These are phyloP conservation scores for Sycobia sp. DNA, from an alignment of 1,140 invertebrate species.

Conservation along the genomic window DNA sequence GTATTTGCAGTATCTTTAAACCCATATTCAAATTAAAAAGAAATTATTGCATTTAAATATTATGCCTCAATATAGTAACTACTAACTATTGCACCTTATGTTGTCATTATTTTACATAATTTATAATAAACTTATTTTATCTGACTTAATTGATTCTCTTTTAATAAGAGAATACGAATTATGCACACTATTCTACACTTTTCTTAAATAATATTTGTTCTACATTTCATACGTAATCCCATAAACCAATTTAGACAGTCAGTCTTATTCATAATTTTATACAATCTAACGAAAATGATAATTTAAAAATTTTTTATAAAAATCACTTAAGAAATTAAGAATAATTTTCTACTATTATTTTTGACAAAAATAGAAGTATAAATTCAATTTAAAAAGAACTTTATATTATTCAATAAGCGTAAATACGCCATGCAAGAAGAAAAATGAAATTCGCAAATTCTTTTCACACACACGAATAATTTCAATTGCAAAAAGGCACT, in stretches of 20 bases:
- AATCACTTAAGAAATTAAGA: conserved; percentile 13
- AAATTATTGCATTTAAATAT: neutral
- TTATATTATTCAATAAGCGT: conserved; percentile 1
- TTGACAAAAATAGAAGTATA: conserved; percentile 1
- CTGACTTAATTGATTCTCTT: neutral
- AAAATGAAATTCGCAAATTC: conserved; percentile 18
- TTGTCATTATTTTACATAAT: conserved; percentile 18
- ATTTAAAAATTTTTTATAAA: conserved; percentile 16
- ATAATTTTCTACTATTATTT: conserved; percentile 14
- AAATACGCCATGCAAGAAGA: conserved; percentile 16
- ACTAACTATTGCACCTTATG: neutral
- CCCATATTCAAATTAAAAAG: conserved; percentile 4
- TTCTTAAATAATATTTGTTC: conserved; percentile 11
- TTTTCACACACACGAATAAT: conserved; percentile 12
- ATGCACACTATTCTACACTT: conserved; percentile 14
- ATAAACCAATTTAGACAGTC: conserved; percentile 29
- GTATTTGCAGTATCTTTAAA: conserved; percentile 2
- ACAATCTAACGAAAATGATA: conserved; percentile 17
- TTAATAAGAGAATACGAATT: conserved; percentile 17
- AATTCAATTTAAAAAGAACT: neutral
- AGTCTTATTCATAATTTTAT: conserved; percentile 21
- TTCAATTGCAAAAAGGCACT: conserved; percentile 35
- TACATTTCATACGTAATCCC: conserved; percentile 8
- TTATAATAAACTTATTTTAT: conserved; percentile 6
- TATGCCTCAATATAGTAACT: conserved; percentile 11